Conservation (phyloP, 53 echinoderm and acorn worm genomes). For the Holothuria scabra region DNA sequence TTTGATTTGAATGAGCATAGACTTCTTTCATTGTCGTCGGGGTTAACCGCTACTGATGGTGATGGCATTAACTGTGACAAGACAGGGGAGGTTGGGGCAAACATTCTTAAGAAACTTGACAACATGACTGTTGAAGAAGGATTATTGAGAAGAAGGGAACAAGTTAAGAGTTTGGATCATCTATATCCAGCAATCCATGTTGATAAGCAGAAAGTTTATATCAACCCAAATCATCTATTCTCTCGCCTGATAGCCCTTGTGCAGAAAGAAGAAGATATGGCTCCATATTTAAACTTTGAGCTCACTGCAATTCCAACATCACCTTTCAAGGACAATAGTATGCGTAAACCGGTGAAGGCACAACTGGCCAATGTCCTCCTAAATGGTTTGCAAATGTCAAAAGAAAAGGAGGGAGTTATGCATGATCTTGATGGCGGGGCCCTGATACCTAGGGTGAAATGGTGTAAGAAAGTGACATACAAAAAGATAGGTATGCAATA, state of each 20-base stretch:
- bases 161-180: conserved; percentile 8
- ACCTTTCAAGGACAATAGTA: conserved; percentile 20
- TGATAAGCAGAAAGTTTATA: conserved; percentile 39
- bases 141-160: neutral
- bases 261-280: conserved; percentile 27
- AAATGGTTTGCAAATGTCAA: neutral
- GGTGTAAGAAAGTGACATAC: conserved; percentile 18
- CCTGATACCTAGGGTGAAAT: conserved; percentile 21
- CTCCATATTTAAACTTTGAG: too few relatives aligned
- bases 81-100: conserved; percentile 31
- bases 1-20: conserved; percentile 3
- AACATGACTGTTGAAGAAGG: neutral
- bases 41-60: conserved; percentile 42
- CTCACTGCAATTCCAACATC: conserved; percentile 31
- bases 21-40: conserved; percentile 18
- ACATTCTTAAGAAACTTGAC: conserved; percentile 6
- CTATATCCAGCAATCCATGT: too few relatives aligned
- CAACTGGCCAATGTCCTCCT: neutral
- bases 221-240: conserved; percentile 42
- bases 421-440: conserved; percentile 1
- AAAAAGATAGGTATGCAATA: conserved; percentile 6
- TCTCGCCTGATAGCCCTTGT: neutral
- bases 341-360: conserved; percentile 33
- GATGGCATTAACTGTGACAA: conserved; percentile 51
- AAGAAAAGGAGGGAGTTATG: too few relatives aligned